These are phyloP conservation scores for Tragelaphus imberbis DNA, from an alignment of 2,113 vertebrate genomes.

Conservation along the genomic window DNA sequence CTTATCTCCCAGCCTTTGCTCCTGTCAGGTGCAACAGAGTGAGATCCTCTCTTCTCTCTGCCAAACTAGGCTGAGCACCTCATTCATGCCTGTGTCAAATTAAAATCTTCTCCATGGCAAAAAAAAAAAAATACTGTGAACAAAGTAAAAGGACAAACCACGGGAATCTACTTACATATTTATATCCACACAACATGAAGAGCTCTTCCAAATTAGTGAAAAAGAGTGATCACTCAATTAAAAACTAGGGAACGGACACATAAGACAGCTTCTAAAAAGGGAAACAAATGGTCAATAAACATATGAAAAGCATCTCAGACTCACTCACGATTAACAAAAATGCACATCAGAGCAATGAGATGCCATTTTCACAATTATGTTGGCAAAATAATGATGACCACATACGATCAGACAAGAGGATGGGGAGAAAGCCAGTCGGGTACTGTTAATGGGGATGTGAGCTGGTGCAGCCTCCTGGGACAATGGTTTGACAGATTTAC, in stretches of 20 bases:
- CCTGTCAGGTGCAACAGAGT: constrained; percentile 44
- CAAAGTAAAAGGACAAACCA: constrained; percentile 23
- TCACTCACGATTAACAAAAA: neutral
- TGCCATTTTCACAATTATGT: neutral
- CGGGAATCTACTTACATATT: constrained; percentile 26
- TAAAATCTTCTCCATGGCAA: constrained; percentile 5
- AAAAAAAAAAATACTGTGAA: neutral
- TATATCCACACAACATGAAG: neutral
- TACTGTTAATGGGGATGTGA: neutral
- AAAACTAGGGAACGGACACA: neutral
- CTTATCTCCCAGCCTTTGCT: constrained; percentile 44
- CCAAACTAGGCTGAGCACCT: neutral
- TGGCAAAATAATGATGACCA: neutral
- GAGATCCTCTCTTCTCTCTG: neutral
- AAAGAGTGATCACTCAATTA: constrained; percentile 3
- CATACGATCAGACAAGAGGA: rapidly evolving
- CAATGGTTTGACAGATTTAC: neutral
- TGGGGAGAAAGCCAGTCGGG: rapidly evolving
- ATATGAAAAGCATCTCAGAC: constrained; percentile 4
- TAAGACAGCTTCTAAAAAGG: neutral
- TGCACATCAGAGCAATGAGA: neutral
- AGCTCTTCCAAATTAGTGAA: constrained; percentile 34
- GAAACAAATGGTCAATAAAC: neutral
- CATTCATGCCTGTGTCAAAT: constrained; percentile 48
- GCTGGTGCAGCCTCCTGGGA: neutral